Base-by-base conservation (phyloP, 1,140 invertebrate genomes). In the Listronotus oregonensis region DNA sequence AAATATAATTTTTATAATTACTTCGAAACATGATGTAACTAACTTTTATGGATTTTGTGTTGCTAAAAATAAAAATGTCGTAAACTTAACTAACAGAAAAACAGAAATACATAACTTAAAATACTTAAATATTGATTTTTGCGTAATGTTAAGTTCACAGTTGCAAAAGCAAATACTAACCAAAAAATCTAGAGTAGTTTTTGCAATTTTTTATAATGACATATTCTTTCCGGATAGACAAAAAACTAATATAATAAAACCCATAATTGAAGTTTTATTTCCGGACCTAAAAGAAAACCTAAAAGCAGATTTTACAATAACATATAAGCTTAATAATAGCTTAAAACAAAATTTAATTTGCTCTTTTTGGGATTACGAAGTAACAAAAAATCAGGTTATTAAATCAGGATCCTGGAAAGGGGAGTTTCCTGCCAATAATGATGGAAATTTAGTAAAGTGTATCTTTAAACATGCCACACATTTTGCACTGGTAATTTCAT, bases 361-460 rank as follows among this genome's bases (percentile, higher is more conserved):
- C 44, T 42, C 55, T n/a, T 71, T 61, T 37, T 72, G 70, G 70
- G 59, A 62, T n/a, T 44, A 67, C 37, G 15, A 11, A 39, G 17
- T 49, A 14, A 9, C 34, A 15, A n/a, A 52, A 9, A 32, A 37
- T n/a, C 11, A 32, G 5, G 34, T 43, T 34, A n/a, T 39, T 18
- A 39, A 50, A 4, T 32, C 55, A 8, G 64, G 65, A 7, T 44
- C 44, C 4, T 68, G 60, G 64, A 56, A 62, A 56, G 6, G 11
- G 11, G 64, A 62, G 37, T 49, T 46, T 21, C 3, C 7, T 40
- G 9, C 46, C 14, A 15, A 14, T 10, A n/a, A 42, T n/a, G 18
- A 61, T n/a, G 32, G 31, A 10, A 21, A 56, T 27, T 14, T 17
- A 2, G 17, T 40, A 11, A 43, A 34, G 21, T 66, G 55, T 32